A percentile compares a stretch with the other conserved stretches of the same genome.
Evolutionary conservation across 2,113 vertebrate species (phyloP).

Genomic region (Zapus hudsonius): DNA sequence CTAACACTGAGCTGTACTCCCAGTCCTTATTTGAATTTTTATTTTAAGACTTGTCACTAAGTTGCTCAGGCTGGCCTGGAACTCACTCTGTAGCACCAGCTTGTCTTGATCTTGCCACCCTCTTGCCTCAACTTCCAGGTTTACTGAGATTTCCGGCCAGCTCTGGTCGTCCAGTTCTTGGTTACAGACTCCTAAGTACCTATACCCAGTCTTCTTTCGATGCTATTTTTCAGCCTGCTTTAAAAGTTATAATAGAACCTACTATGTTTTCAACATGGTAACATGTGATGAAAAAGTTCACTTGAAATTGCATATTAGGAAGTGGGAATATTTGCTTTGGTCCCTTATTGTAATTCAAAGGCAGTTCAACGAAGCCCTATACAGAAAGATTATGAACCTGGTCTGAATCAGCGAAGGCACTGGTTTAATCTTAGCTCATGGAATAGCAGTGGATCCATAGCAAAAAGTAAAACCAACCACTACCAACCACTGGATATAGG

Average conservation of each 20-base stretch:
- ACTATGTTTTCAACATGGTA: neutral
- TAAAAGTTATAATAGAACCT: neutral
- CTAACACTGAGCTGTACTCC: no score
- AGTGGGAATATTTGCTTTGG: constrained; percentile 4
- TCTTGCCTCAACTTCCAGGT: neutral
- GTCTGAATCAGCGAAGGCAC: constrained; percentile 57
- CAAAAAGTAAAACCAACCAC: constrained; percentile 70
- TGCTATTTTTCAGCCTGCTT: constrained; percentile 22
- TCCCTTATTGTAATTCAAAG: neutral
- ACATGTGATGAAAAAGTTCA: neutral
- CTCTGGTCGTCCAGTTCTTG: neutral
- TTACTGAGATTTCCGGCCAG: neutral
- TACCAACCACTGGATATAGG: constrained; percentile 71
- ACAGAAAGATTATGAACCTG: neutral
- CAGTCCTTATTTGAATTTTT: neutral
- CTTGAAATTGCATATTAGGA: neutral
- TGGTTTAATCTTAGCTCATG: constrained; percentile 73
- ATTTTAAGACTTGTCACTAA: neutral
- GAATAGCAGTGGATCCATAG: constrained; percentile 79
- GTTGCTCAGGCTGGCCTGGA: neutral
- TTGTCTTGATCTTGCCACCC: neutral
- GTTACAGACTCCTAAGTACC: neutral
- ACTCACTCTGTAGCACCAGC: neutral
- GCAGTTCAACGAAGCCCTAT: neutral
- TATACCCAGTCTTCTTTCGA: neutral